Conservation (phyloP, 2,888 invertebrate genomes). For the Apoda limacodes region DNA sequence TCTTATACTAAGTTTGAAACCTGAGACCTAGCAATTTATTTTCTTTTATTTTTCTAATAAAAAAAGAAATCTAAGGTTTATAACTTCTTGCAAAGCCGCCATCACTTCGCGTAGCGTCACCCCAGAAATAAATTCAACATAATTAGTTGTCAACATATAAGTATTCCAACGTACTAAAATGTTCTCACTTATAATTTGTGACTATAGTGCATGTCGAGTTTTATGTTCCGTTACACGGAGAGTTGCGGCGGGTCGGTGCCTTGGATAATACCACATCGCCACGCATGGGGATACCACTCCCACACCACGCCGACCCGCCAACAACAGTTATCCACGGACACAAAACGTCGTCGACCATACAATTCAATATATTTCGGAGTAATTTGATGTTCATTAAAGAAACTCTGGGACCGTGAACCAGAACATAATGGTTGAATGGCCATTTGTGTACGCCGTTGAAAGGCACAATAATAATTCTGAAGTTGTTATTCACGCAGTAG, state of each 20-base stretch:
- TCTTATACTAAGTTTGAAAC: too few relatives aligned
- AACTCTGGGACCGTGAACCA: conserved; percentile 68
- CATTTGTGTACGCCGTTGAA: conserved; percentile 66
- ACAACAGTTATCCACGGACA: conserved; percentile 59
- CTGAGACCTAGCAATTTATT: too few relatives aligned
- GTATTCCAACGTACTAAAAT: conserved; percentile 54
- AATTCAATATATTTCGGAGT: conserved; percentile 68
- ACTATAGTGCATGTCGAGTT: conserved; percentile 64
- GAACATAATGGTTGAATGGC: conserved; percentile 69
- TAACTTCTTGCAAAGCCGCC: too few relatives aligned
- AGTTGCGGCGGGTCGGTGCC: conserved; percentile 48
- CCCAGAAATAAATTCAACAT: too few relatives aligned
- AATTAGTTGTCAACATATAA: too few relatives aligned
- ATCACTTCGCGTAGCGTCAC: too few relatives aligned
- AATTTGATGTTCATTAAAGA: conserved; percentile 70
- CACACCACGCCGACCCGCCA: conserved; percentile 38
- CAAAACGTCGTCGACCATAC: conserved; percentile 60
- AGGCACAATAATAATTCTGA: conserved; percentile 59
- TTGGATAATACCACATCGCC: conserved; percentile 39
- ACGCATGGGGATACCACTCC: conserved; percentile 23
- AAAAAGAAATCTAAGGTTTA: too few relatives aligned
- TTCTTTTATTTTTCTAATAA: too few relatives aligned
- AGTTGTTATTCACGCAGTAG: conserved; percentile 57
- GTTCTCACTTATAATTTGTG: conserved; percentile 70
- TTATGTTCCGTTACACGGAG: conserved; percentile 63